Evolutionary conservation across 2,797 vertebrate species (phyloP), one percentile per base, ranked within the genome.

Genomic region (Hybognathus amarus): DNA sequence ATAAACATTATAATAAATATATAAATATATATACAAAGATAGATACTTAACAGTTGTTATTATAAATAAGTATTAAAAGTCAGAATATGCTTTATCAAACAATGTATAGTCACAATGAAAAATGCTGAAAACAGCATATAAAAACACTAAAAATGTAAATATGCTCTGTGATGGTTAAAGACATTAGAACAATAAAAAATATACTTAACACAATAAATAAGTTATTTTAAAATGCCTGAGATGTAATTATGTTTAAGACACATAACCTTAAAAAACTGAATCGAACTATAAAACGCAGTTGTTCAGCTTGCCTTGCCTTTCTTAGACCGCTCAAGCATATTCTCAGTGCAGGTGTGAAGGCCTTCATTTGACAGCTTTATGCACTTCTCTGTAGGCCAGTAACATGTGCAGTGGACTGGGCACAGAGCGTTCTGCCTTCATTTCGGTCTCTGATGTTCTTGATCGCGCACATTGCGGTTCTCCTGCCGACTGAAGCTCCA

Each of bases 401-500:
- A 91, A 56, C 45, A 79, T 73, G 73, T 89, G 86, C 38, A 91
- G 84, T 20, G 88, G 87, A 66, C 87, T 91, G 24, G 84, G 85
- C 27, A 76, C 11, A 5, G 84, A 85, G 12, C 71, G 74, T 13
- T 86, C 85, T 27, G 56, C 86, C 71, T 88, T 87, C 11, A 42
- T 70, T 40, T 89, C 90, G 20, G 24, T 76, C n/a, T 87, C 87
- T n/a, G n/a, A 17, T 61, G 71, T 12, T 18, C 59, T 81, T 85
- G 40, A 22, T 33, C 52, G 9, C 86, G 87, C 38, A 91, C 90
- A 50, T 90, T 90, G 2, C 89, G 88, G 83, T 91, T 91, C 74
- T 91, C 83, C 75, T 90, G 87, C 33, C 88, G 78, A 30, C 89
- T 90, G 88, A 87, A 91, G 50, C 52, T 81, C 12, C 88, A 84